These are phyloP conservation scores for Drosophila azteca DNA, from an alignment of 1,140 invertebrate species.

Conservation along the genomic window DNA sequence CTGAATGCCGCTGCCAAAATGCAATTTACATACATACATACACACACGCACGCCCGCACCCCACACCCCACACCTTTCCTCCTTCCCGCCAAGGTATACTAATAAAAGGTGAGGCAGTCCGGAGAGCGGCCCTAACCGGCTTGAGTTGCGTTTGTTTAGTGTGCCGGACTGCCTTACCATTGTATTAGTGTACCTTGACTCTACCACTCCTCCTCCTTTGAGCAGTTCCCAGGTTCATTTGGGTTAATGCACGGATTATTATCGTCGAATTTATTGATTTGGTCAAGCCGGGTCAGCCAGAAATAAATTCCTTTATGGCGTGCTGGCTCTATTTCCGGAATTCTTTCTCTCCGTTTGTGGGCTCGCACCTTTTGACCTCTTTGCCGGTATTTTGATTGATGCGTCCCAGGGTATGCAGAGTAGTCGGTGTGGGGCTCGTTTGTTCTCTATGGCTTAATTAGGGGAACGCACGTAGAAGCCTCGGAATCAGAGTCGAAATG, in stretches of 20 bases:
- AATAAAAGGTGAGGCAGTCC: no score
- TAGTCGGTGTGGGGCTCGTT: slow-evolving; percentile 23
- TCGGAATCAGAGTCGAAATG: not conserved
- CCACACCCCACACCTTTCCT: not conserved
- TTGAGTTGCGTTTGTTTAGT: no score
- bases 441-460: slow-evolving; percentile 65
- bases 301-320: slow-evolving; percentile 54
- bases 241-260: slow-evolving; percentile 72
- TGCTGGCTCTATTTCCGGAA: slow-evolving; percentile 61
- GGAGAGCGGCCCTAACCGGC: no score
- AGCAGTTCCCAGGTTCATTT: slow-evolving; percentile 38
- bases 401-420: slow-evolving; percentile 3
- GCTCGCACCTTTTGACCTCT: slow-evolving; percentile 6
- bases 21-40: slow-evolving; percentile 46
- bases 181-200: no score
- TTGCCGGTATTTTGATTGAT: slow-evolving; percentile 49
- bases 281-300: slow-evolving; percentile 26
- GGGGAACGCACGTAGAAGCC: slow-evolving; percentile 49
- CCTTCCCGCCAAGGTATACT: no score
- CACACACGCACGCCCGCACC: not conserved
- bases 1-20: slow-evolving; percentile 56
- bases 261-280: slow-evolving; percentile 63
- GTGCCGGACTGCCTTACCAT: no score
- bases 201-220: not conserved
- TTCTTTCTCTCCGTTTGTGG: not conserved